Evolutionary conservation across 2,113 vertebrate species (phyloP).

Genomic region (Hydrolagus affinis): DNA sequence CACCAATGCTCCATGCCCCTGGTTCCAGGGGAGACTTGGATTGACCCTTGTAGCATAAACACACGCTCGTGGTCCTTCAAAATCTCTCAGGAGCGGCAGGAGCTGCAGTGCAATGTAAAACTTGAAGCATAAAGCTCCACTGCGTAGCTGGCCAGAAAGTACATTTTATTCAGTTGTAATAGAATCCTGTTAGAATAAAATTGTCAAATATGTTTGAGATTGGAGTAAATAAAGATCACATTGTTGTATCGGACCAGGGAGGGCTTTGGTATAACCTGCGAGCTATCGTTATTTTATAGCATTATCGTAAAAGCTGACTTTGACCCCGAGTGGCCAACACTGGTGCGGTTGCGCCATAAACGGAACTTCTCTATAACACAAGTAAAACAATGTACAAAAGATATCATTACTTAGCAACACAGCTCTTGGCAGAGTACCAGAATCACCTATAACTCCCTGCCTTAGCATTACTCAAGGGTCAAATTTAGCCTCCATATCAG

Average conservation of each 20-base stretch:
- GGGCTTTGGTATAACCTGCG: neutral
- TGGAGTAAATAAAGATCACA: neutral
- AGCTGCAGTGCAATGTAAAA: no score
- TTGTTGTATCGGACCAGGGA: no score
- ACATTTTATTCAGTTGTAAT: neutral
- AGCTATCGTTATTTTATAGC: neutral
- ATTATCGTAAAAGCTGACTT: neutral
- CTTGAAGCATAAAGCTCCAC: no score
- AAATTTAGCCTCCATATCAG: conserved; percentile 18
- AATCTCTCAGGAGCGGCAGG: no score
- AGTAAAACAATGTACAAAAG: neutral
- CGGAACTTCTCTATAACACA: neutral
- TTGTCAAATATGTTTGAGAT: neutral
- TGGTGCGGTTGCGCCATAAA: neutral
- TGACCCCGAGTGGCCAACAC: conserved; percentile 5
- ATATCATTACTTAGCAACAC: conserved; percentile 2
- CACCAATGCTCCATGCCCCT: no score
- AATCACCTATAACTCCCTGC: conserved; percentile 4
- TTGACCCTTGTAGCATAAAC: no score
- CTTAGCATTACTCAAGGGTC: neutral
- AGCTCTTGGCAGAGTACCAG: neutral
- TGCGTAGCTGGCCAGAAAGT: no score
- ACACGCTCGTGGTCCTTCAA: no score
- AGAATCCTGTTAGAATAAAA: neutral
- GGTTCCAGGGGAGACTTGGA: no score